These are phyloP conservation scores for Sarcophaga caerulescens DNA, from an alignment of 2,888 invertebrate species.

Conservation along the genomic window DNA sequence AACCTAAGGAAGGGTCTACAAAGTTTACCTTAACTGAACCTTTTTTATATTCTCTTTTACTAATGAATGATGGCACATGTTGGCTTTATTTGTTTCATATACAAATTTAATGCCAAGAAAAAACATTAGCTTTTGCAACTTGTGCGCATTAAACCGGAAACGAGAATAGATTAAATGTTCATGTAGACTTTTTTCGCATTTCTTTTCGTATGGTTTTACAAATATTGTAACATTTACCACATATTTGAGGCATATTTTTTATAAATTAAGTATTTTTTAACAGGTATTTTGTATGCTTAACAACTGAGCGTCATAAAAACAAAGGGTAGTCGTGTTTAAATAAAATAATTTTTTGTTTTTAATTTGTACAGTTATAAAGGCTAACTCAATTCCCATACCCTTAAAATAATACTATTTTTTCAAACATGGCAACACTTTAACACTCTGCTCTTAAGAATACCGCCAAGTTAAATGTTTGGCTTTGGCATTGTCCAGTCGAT, in stretches of 20 bases:
- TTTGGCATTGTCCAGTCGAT: not conserved
- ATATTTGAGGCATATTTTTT: not conserved
- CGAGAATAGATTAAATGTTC: not conserved
- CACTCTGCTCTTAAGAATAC: not conserved
- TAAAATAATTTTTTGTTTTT: not conserved
- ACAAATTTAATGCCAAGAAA: not conserved
- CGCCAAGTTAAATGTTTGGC: not conserved
- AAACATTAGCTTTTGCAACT: not conserved
- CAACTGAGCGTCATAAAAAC: not conserved
- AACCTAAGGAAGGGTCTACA: not conserved
- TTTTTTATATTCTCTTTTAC: not conserved
- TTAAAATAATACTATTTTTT: not conserved
- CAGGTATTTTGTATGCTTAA: not conserved
- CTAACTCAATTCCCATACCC: not conserved
- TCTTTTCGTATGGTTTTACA: no score
- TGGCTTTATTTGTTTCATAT: not conserved
- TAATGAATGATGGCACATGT: not conserved
- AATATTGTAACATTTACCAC: not conserved
- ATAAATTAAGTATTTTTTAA: not conserved
- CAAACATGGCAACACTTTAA: not conserved
- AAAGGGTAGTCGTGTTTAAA: not conserved
- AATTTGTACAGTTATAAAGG: not conserved
- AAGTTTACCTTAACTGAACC: not conserved
- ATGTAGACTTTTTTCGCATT: not conserved
- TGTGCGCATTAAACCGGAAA: not conserved